These are phyloP conservation scores for Hormiphora californensis DNA, from an alignment of 37 sponge, comb jelly and placozoan genomes.

Conservation along the genomic window DNA sequence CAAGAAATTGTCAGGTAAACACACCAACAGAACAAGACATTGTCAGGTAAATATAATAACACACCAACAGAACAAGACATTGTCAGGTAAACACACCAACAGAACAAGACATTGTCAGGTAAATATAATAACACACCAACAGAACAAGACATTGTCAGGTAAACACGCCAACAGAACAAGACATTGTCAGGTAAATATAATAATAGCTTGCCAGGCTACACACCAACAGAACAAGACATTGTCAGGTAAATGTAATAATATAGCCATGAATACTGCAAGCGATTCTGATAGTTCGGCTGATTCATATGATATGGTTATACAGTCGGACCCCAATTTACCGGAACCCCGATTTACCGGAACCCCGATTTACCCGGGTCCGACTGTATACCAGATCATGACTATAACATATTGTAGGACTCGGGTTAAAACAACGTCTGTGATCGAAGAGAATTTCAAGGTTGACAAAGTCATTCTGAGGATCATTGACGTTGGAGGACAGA, in stretches of 20 bases:
- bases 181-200: neutral
- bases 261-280: neutral
- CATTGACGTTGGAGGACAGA: constrained; percentile 20
- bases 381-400: too few relatives aligned
- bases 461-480: neutral
- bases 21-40: neutral
- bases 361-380: too few relatives aligned
- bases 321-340: too few relatives aligned
- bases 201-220: neutral
- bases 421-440: neutral
- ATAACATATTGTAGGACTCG: constrained; percentile 2
- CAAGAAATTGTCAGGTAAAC: neutral
- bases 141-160: neutral
- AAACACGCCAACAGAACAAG: too few relatives aligned
- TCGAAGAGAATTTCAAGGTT: neutral
- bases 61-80: neutral
- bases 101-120: neutral
- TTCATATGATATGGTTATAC: too few relatives aligned
- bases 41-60: neutral
- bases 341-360: too few relatives aligned
- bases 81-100: neutral
- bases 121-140: neutral
- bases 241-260: neutral
- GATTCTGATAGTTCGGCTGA: neutral
- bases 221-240: neutral